These are phyloP conservation scores for Phodopus roborovskii DNA, from an alignment of 2,113 vertebrate species.

Conservation along the genomic window DNA sequence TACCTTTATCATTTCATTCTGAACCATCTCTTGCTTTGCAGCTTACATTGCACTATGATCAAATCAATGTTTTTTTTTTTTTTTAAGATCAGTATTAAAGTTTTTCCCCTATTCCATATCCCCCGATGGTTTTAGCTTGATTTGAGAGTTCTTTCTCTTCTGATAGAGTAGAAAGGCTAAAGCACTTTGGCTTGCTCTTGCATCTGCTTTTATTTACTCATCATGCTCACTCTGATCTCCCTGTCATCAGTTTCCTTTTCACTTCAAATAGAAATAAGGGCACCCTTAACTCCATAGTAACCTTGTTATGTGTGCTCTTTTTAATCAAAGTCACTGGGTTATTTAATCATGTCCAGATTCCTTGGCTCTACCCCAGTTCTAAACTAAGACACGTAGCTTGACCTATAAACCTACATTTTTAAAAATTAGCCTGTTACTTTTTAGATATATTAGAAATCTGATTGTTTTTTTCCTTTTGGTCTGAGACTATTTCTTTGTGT, in stretches of 20 bases:
- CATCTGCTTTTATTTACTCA: not conserved
- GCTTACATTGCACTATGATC: not conserved
- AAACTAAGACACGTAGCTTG: conserved; percentile 16
- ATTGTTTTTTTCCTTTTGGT: too few species aligned
- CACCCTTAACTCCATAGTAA: not conserved
- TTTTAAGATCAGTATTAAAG: conserved; percentile 4
- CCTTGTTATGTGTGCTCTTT: not conserved
- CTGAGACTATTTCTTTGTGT: not conserved
- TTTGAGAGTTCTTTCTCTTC: not conserved
- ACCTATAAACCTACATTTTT: conserved; percentile 18
- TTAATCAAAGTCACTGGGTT: not conserved
- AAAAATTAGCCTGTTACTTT: not conserved
- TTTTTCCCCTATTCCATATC: not conserved
- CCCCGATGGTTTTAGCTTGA: not conserved
- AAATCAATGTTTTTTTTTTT: not conserved
- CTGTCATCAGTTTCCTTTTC: not conserved
- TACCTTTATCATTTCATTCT: conserved; percentile 3
- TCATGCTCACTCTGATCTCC: not conserved
- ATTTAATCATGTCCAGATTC: conserved; percentile 3
- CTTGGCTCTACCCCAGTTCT: not conserved
- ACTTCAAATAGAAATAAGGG: conserved; percentile 12
- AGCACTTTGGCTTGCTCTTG: not conserved
- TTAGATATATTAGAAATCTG: not conserved
- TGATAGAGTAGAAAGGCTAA: not conserved
- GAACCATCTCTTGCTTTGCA: conserved; percentile 4